phyloP scores from a whole-genome alignment of 2,888 invertebrate genomes.

The Tachina grossa region DNA sequence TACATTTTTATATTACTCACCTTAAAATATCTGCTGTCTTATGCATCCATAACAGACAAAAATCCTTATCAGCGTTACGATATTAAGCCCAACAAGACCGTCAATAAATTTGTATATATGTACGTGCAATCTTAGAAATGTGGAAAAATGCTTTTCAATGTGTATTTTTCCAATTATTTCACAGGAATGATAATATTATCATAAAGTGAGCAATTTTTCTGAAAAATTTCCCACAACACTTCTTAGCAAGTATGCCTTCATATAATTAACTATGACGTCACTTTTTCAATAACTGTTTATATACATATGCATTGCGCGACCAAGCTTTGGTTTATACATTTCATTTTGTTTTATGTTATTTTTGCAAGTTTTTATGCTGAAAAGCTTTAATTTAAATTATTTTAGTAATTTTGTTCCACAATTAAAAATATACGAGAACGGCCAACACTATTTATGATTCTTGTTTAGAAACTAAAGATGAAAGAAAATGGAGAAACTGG shows the following conservation, averaged over 20 bases:
- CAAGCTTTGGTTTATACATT: background rate
- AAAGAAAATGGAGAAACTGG: background rate
- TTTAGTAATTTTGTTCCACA: background rate
- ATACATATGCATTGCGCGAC: background rate
- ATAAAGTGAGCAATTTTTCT: no score
- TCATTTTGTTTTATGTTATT: background rate
- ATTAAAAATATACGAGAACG: background rate
- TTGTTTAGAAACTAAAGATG: background rate
- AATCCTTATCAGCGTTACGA: background rate
- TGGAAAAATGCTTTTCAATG: background rate
- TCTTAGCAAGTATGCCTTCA: background rate
- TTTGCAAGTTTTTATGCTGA: background rate
- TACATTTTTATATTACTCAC: conserved; percentile 24
- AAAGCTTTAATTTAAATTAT: background rate
- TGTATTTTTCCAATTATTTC: background rate
- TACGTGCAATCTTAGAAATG: background rate
- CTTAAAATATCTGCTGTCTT: conserved; percentile 2
- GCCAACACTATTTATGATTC: background rate
- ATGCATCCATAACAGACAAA: conserved; percentile 5
- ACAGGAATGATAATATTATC: background rate
- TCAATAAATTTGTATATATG: background rate
- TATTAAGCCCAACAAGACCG: background rate
- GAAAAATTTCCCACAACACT: background rate
- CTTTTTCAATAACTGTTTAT: background rate
- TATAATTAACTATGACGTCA: conserved; percentile 51